Base-by-base conservation (phyloP, 2,888 invertebrate genomes). In the Dicycla oo region DNA sequence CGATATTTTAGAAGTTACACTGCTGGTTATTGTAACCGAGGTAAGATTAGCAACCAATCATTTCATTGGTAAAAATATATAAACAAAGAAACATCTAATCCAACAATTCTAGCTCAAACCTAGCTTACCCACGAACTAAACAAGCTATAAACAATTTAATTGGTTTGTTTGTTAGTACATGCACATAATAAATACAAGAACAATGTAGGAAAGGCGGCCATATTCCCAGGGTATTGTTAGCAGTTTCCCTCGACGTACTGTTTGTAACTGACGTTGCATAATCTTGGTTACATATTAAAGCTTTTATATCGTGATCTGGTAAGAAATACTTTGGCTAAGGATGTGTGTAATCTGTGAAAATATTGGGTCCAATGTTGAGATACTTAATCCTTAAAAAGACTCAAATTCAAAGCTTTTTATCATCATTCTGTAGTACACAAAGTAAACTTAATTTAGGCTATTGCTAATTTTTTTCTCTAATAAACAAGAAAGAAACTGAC, bases 171-270 rank as follows among this genome's bases (percentile, higher is more conserved):
- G 83, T 75, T 74, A 78, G 77, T 83, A 80, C 86, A 84, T 74
- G 63, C 73, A 75, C 77, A 78, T 84, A 78, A 86, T 82, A 86
- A 82, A 82, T 79, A 80, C 63, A 67, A 80, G 84, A 80, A 86
- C 85, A 85, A 84, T 86, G 86, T 90, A 90, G 88, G 92, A 92
- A 93, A 92, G 87, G 85, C 88, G 80, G 85, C 80, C 84, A 84
- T 91, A 89, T 92, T 92, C 92, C 89, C 85, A 85, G 70, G 64
- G 80, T 80, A 78, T 84, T 84, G 86, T 82, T 75, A 43, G 43
- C 54, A 54, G 78, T 86, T 91, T 89, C 84, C 83, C 83, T 87
- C 86, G 87, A 85, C 80, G 83, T 88, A 84, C 84, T 82, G 85
- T 73, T 66, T 69, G 85, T 85, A 84, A 86, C 83, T 80, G 84